Evolutionary conservation across 2,888 invertebrate genomes (phyloP).

Genomic region (Gibbula magus): DNA sequence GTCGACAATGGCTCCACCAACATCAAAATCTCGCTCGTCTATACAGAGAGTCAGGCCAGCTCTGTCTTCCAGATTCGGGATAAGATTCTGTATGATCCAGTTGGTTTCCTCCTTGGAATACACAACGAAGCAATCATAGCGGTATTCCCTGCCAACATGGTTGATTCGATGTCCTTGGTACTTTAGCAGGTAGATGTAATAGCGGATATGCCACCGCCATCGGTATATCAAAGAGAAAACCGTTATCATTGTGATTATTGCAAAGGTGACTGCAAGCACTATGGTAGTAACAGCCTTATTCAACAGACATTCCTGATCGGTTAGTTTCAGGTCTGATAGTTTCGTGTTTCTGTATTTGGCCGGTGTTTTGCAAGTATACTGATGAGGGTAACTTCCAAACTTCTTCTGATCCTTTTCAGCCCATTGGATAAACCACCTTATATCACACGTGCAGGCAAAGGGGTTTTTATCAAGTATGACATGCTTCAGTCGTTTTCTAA

Average conservation of each 20-base stretch:
- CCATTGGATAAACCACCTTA: slow-evolving; percentile 1
- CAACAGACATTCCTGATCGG: not conserved
- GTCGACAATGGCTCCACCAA: not conserved
- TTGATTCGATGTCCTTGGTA: not conserved
- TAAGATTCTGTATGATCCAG: not conserved
- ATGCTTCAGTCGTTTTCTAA: not conserved
- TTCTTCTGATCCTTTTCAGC: not conserved
- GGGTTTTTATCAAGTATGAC: not conserved
- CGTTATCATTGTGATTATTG: not conserved
- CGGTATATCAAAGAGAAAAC: slow-evolving; percentile 1
- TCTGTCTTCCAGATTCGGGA: slow-evolving; percentile 3
- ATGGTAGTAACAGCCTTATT: not conserved
- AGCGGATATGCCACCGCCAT: slow-evolving; percentile 15
- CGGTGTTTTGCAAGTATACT: not conserved
- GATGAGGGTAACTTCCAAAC: not conserved
- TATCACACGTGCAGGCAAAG: not conserved
- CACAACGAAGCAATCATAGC: not conserved
- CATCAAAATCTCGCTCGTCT: slow-evolving; percentile 15
- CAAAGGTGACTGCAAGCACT: not conserved
- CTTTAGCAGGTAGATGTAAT: not conserved
- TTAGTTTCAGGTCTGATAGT: not conserved
- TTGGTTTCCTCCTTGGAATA: not conserved
- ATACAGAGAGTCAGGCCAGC: not conserved
- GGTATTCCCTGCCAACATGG: not conserved
- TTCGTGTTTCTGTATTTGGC: not conserved